Evolutionary conservation across 2,113 vertebrate species (phyloP).

Genomic region (Calidris pugnax): DNA sequence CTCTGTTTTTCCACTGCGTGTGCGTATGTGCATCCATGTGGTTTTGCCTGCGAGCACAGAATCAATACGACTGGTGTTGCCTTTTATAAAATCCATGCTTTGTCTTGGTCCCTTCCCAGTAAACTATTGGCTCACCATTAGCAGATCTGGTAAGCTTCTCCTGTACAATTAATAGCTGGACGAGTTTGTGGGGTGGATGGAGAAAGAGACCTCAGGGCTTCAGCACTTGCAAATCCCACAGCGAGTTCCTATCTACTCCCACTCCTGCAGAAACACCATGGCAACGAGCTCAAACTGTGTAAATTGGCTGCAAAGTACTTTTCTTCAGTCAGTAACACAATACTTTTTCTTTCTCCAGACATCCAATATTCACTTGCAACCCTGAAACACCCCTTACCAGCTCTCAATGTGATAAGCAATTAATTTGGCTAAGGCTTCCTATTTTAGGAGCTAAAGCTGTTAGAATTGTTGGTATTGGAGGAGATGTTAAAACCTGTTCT

Average conservation of each 20-base stretch:
- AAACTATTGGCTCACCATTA: neutral
- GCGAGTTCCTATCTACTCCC: constrained; percentile 48
- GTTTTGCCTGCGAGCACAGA: neutral
- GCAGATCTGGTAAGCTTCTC: neutral
- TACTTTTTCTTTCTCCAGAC: constrained; percentile 11
- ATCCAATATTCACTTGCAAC: neutral
- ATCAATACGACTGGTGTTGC: neutral
- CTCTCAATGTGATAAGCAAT: constrained; percentile 26
- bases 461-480: neutral
- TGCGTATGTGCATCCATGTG: neutral
- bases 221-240: constrained; percentile 42
- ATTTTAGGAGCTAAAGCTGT: neutral
- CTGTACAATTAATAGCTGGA: neutral
- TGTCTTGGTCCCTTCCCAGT: neutral
- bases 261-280: constrained; percentile 48
- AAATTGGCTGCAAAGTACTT: constrained; percentile 55
- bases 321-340: constrained; percentile 60
- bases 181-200: neutral
- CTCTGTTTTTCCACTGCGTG: neutral
- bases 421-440: neutral
- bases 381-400: neutral
- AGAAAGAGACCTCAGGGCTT: constrained; percentile 44
- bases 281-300: constrained; percentile 60
- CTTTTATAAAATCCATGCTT: neutral
- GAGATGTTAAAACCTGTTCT: neutral